These are phyloP conservation scores for Rhorus exstirpatorius DNA, from an alignment of 2,888 invertebrate species.

Conservation along the genomic window DNA sequence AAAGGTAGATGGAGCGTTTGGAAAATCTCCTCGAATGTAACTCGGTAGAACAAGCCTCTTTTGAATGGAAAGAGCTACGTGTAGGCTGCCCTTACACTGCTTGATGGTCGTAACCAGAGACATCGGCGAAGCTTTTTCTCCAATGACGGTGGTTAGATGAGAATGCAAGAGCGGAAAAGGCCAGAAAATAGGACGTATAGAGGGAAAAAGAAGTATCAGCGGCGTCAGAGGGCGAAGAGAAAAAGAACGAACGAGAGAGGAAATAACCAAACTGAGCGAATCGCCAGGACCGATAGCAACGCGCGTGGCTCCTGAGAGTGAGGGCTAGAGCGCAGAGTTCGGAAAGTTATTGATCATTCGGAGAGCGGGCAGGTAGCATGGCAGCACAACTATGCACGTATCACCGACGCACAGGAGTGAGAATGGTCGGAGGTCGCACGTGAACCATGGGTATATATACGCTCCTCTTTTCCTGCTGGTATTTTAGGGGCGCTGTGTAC, in stretches of 20 bases:
- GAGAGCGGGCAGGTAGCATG: constrained; percentile 61
- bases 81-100: not conserved
- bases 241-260: constrained; percentile 26
- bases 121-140: constrained; percentile 4
- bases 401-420: constrained; percentile 41
- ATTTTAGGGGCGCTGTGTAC: constrained; percentile 21
- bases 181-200: not conserved
- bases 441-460: constrained; percentile 29
- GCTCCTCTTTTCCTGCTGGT: constrained; percentile 13
- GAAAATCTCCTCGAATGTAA: constrained; percentile 32
- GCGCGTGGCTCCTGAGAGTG: constrained; percentile 12
- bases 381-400: constrained; percentile 37
- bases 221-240: constrained; percentile 33
- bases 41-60: constrained; percentile 35
- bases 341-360: constrained; percentile 70
- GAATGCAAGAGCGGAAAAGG: not conserved
- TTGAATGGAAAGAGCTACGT: not conserved
- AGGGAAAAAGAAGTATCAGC: not conserved
- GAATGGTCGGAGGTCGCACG: constrained; percentile 46
- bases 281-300: constrained; percentile 59
- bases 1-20: constrained; percentile 22
- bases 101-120: constrained; percentile 8
- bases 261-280: constrained; percentile 48
- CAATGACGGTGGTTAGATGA: not conserved
- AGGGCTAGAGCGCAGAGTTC: constrained; percentile 59